Evolutionary conservation across 2,113 vertebrate species (phyloP).

Genomic region (Tupaia chinensis): DNA sequence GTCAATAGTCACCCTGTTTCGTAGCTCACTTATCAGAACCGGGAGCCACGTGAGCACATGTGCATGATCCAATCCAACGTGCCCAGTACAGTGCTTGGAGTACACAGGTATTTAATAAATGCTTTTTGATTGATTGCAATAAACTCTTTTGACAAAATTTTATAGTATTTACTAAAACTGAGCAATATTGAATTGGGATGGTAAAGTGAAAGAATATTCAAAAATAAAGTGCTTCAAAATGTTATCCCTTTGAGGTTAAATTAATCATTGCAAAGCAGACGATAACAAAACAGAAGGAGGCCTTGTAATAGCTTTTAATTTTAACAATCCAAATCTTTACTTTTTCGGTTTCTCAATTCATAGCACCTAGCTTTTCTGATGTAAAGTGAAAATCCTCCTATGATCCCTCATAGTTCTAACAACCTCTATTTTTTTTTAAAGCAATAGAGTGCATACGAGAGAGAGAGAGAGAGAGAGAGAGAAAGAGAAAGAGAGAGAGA

Average conservation of each 20-base stretch:
- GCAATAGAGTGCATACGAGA: no score
- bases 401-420: neutral
- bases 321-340: neutral
- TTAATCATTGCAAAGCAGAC: neutral
- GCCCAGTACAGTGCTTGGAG: neutral
- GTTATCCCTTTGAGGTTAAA: neutral
- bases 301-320: neutral
- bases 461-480: no score
- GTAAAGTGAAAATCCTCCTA: neutral
- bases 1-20: neutral
- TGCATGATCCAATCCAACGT: neutral
- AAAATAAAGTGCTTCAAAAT: neutral
- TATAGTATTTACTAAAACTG: neutral
- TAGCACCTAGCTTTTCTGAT: neutral
- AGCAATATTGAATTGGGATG: neutral
- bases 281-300: neutral
- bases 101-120: neutral
- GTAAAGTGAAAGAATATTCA: neutral
- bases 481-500: no score
- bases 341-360: neutral
- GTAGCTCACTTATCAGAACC: neutral
- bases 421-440: neutral
- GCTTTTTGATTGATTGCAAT: slow-evolving; percentile 26
- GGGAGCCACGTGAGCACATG: neutral
- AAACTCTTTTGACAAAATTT: slow-evolving; percentile 13